Conservation (phyloP, 2,888 invertebrate species). For the Nemotelus pantherinus region DNA sequence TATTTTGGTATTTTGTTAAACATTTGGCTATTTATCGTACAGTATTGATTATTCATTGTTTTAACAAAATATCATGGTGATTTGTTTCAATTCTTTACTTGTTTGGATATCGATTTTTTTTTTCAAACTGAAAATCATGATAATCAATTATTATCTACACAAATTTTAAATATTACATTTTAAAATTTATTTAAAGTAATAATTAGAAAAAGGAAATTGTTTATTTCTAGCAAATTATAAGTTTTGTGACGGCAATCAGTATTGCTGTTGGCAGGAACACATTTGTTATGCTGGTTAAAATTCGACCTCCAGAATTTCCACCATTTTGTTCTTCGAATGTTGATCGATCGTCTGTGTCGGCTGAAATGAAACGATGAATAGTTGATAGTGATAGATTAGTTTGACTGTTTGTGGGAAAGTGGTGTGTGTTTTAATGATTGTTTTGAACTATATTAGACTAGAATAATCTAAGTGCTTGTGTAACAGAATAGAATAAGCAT, state of each 20-base stretch:
- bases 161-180: background rate
- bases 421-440: background rate
- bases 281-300: constrained; percentile 44
- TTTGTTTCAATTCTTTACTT: too few relatives aligned
- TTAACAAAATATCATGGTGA: too few relatives aligned
- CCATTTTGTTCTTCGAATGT: constrained; percentile 52
- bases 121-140: background rate
- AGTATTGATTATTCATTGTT: background rate
- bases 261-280: constrained; percentile 49
- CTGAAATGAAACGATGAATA: constrained; percentile 44
- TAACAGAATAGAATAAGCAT: too few relatives aligned
- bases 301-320: constrained; percentile 48
- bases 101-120: background rate
- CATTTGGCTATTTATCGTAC: background rate
- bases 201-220: constrained; percentile 5
- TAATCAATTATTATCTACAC: background rate
- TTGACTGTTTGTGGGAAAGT: background rate
- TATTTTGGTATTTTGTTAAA: background rate
- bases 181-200: constrained; percentile 22
- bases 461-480: too few relatives aligned
- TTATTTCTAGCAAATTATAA: constrained; percentile 41
- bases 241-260: constrained; percentile 43
- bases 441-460: background rate
- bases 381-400: constrained; percentile 22
- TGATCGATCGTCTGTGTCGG: constrained; percentile 51